Base-by-base conservation (phyloP, 1,140 invertebrate genomes). In the Sarcophaga bullata region DNA sequence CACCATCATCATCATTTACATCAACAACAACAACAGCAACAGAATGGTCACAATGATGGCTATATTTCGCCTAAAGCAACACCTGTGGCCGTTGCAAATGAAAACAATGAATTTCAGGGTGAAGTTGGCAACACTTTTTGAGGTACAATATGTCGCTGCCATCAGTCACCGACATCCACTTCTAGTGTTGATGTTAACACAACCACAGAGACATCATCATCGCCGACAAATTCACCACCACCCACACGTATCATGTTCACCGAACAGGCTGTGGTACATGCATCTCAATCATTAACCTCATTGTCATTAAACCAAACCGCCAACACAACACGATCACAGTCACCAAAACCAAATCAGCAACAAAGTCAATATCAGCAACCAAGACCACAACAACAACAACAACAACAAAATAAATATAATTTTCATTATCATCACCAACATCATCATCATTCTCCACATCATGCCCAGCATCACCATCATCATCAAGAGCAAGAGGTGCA, bases 81-180 rank as follows among this genome's bases (percentile, higher is more conserved):
- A 9, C 8, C 75, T 19, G 49, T 52, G 47, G 48, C 73, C 10
- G 15, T 8, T 15, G 37, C 75, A 15, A 46, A n/a, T 8, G 47
- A 49, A 8, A 76, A 8, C 7, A 76, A n/a, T 48, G 82, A 85
- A 85, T 84, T 83, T 76, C 86, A 78, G n/a, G 25, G 49, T 50
- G 75, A 78, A 15, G 48, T 78, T 78, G 87, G 87, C 86, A 83
- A 87, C 88, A 89, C 88, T 89, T 89, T 89, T 89, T 89, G 88
- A 89, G 88, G 87, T 89, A 88, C 88, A 89, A 89, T 89, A 89
- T 89, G 88, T 89, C 88, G 88, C 88, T 89, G 88, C 86, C 88
- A 89, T 86, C 87, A 89, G 84, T 87, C 86, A 87, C 84, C 87
- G 85, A 85, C 87, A 6, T 25, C 80, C 4, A 83, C 82, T 76